phyloP scores from a whole-genome alignment of 2,888 invertebrate genomes.

The Cabera pusaria region DNA sequence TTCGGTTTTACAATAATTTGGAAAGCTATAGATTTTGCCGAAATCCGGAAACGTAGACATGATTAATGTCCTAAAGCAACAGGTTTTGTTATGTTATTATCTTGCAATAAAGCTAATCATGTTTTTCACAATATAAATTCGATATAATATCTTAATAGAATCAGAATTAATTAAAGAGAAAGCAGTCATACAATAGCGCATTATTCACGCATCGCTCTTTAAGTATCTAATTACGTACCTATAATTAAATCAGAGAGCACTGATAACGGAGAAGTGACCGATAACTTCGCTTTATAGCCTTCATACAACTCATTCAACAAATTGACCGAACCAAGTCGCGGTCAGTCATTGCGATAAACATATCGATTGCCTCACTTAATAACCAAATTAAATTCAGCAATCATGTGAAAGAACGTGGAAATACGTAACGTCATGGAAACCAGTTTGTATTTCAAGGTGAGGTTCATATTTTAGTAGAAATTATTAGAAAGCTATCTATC shows the following conservation, averaged over 20 bases:
- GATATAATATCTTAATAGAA: too few relatives aligned
- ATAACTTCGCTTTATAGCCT: conserved; percentile 10
- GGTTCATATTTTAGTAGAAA: conserved; percentile 24
- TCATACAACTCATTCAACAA: conserved; percentile 11
- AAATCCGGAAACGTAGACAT: conserved; percentile 17
- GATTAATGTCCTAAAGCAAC: conserved; percentile 2
- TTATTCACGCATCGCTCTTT: too few relatives aligned
- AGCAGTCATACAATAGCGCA: too few relatives aligned
- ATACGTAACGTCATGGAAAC: conserved; percentile 45
- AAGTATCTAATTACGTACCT: too few relatives aligned
- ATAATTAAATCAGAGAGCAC: too few relatives aligned
- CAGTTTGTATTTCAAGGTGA: conserved; percentile 49
- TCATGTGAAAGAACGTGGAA: conserved; percentile 18
- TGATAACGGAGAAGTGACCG: conserved; percentile 4
- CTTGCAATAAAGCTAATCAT: too few relatives aligned
- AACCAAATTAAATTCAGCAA: conserved; percentile 22
- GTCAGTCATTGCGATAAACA: conserved; percentile 53
- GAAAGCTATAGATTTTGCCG: conserved; percentile 27
- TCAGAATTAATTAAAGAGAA: too few relatives aligned
- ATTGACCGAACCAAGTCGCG: conserved; percentile 10
- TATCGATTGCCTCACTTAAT: conserved; percentile 41
- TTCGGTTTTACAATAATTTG: conserved; percentile 17
- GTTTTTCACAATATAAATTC: too few relatives aligned
- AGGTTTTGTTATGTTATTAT: conserved; percentile 5
- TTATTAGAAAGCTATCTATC: conserved; percentile 22